These are phyloP conservation scores for Tachina lurida DNA, from an alignment of 2,888 invertebrate genomes.

Conservation along the genomic window DNA sequence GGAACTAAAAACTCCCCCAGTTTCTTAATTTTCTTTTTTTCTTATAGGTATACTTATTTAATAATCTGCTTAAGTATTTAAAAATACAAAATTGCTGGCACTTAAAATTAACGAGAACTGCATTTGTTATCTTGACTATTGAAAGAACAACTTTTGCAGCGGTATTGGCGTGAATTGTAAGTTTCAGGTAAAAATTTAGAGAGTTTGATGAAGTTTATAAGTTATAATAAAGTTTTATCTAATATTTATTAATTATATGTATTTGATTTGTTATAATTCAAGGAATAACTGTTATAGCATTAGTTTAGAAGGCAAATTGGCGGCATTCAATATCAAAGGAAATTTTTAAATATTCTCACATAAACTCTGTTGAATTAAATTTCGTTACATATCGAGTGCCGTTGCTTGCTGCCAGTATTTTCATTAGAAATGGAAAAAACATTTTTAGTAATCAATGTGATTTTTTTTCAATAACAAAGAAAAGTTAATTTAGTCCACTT, in stretches of 20 bases:
- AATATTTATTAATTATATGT: neutral
- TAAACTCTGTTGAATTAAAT: no score
- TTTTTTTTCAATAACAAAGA: no score
- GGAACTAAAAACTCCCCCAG: slow-evolving; percentile 33
- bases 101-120: slow-evolving; percentile 17
- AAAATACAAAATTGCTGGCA: slow-evolving; percentile 33
- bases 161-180: neutral
- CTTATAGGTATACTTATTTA: slow-evolving; percentile 21
- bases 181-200: slow-evolving; percentile 4
- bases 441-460: no score
- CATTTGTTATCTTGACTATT: slow-evolving; percentile 34
- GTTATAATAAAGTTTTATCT: neutral
- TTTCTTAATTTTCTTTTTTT: neutral
- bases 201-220: neutral
- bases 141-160: slow-evolving; percentile 34
- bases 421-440: no score
- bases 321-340: no score
- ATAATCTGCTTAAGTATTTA: slow-evolving; percentile 11
- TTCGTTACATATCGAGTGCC: no score
- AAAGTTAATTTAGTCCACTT: no score
- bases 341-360: no score
- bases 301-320: no score
- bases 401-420: no score
- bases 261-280: no score
- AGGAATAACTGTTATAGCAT: no score